These are phyloP conservation scores for Drosophila nigricruria DNA, from an alignment of 2,888 invertebrate genomes.

Conservation along the genomic window DNA sequence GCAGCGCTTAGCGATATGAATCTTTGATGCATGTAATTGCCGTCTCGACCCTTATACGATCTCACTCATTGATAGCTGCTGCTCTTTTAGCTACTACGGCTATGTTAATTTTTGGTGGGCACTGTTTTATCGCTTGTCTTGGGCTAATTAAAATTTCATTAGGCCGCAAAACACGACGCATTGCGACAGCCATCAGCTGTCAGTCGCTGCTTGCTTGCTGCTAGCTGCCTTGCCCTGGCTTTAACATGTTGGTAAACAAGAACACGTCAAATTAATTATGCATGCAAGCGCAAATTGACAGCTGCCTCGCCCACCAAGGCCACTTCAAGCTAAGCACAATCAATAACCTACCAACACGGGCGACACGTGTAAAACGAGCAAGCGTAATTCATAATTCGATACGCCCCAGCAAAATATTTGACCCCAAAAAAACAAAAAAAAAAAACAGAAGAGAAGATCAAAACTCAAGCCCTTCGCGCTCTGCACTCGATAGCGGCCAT, in stretches of 20 bases:
- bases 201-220: conserved; percentile 1
- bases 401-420: conserved; percentile 54
- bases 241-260: conserved; percentile 21
- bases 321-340: conserved; percentile 49
- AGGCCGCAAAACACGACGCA: conserved; percentile 41
- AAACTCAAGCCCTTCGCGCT: conserved; percentile 13
- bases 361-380: conserved; percentile 35
- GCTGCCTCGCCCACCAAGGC: conserved; percentile 50
- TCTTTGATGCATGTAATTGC: conserved; percentile 80
- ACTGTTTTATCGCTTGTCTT: conserved; percentile 71
- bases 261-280: conserved; percentile 52
- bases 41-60: conserved; percentile 49
- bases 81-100: conserved; percentile 8
- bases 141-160: conserved; percentile 79
- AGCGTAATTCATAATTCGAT: conserved; percentile 48
- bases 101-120: conserved; percentile 61
- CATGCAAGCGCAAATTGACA: conserved; percentile 57
- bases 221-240: not conserved
- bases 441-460: not conserved
- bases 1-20: conserved; percentile 77
- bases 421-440: conserved; percentile 34
- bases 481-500: conserved; percentile 41
- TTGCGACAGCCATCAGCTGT: conserved; percentile 43
- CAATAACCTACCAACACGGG: conserved; percentile 44
- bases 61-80: conserved; percentile 45